Percentiles rank a stretch among this genome's conserved stretches.
These are phyloP conservation scores for Anthonomus grandis DNA, from an alignment of 1,140 invertebrate genomes.

Conservation along the genomic window DNA sequence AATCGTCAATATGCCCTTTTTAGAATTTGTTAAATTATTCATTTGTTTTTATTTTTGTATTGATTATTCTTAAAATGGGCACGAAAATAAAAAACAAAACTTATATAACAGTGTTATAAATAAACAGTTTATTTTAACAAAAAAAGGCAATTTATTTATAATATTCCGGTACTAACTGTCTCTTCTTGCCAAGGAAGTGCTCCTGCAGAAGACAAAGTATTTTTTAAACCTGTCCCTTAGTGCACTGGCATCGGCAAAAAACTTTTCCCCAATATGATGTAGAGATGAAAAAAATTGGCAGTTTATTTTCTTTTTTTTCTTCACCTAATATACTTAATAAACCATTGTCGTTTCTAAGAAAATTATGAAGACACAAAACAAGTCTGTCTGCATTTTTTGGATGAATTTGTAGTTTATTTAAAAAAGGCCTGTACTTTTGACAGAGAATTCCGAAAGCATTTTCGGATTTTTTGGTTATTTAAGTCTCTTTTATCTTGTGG, in stretches of 20 bases:
- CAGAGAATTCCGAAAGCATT: too few relatives aligned
- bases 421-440: too few relatives aligned
- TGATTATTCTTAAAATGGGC: neutral
- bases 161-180: conserved; percentile 14
- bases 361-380: conserved; percentile 18
- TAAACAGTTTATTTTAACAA: neutral
- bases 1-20: neutral
- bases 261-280: conserved; percentile 14
- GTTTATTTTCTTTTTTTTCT: conserved; percentile 16
- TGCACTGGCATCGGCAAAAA: conserved; percentile 8
- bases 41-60: neutral
- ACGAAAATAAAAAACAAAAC: neutral
- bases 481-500: conserved; percentile 12
- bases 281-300: conserved; percentile 10
- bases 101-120: too few relatives aligned
- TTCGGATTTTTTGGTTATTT: conserved; percentile 7
- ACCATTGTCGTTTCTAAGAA: too few relatives aligned
- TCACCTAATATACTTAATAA: conserved; percentile 16
- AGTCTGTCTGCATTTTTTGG: too few relatives aligned
- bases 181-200: conserved; percentile 17
- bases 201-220: conserved; percentile 13
- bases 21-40: neutral
- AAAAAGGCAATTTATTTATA: conserved; percentile 6
- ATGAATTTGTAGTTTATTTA: too few relatives aligned
- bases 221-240: conserved; percentile 18